Evolutionary conservation across 2,797 vertebrate species (phyloP).

Genomic region (Margarornis squamiger): DNA sequence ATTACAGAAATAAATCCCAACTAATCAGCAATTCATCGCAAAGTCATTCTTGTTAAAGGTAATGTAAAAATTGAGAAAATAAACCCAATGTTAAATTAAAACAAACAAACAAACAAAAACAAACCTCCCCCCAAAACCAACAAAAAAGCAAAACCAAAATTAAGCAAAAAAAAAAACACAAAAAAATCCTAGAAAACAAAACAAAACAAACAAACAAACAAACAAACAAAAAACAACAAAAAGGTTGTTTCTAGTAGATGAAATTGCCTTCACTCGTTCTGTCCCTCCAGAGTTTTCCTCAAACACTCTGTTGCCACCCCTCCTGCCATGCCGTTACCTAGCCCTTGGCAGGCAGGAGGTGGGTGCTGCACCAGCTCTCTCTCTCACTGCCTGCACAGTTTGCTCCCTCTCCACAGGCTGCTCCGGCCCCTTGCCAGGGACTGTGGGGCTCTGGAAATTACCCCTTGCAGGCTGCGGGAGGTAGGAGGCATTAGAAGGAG

Average conservation of each 20-base stretch:
- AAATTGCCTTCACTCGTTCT: neutral
- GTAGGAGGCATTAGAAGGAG: neutral
- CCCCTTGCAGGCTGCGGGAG: neutral
- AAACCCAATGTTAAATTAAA: neutral
- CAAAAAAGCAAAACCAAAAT: too few relatives aligned
- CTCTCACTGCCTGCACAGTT: neutral
- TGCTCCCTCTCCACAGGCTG: too few relatives aligned
- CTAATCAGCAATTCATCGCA: neutral
- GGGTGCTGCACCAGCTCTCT: neutral
- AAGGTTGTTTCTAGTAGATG: rapidly evolving
- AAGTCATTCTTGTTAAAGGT: neutral
- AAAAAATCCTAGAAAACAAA: too few relatives aligned
- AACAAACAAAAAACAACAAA: too few relatives aligned
- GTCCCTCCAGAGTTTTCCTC: rapidly evolving
- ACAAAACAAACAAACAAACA: too few relatives aligned
- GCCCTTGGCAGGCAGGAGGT: neutral
- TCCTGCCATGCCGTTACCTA: neutral
- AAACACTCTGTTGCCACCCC: rapidly evolving
- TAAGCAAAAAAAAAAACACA: too few relatives aligned
- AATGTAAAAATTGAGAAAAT: neutral
- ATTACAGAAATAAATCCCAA: neutral
- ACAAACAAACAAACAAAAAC: too few relatives aligned
- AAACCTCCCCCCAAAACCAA: neutral
- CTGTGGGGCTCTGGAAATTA: neutral
- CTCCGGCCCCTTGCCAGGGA: rapidly evolving